Percentiles rank a stretch among this genome's conserved stretches.
Conservation (phyloP, 1,140 invertebrate species). For the Galleria mellonella region DNA sequence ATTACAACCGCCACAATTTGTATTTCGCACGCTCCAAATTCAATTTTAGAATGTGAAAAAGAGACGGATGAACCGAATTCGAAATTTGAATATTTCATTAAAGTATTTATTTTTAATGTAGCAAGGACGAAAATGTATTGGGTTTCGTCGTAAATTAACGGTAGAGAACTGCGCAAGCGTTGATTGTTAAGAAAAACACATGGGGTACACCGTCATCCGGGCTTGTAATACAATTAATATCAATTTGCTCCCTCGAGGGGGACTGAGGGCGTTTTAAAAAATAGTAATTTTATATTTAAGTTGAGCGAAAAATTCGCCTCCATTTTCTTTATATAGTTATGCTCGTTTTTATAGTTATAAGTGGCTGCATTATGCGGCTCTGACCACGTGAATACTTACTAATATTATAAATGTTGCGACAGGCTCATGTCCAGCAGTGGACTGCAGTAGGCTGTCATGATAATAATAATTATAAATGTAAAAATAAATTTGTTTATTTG, state of each 20-base stretch:
- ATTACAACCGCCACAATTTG: constrained; percentile 43
- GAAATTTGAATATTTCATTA: background rate
- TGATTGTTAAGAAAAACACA: constrained; percentile 70
- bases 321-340: no score
- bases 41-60: constrained; percentile 17
- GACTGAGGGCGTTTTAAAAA: constrained; percentile 6
- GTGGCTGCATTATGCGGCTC: no score
- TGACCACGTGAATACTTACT: no score
- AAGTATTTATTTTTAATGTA: constrained; percentile 12
- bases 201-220: constrained; percentile 40
- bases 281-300: no score
- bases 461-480: no score
- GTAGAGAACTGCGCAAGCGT: constrained; percentile 15
- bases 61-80: background rate
- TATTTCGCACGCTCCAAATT: constrained; percentile 45
- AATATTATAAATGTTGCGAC: no score
- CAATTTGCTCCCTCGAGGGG: constrained; percentile 54
- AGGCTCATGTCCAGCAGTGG: no score
- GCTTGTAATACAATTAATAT: constrained; percentile 70
- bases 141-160: constrained; percentile 3
- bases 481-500: no score
- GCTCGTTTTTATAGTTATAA: no score
- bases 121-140: constrained; percentile 14
- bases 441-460: no score
- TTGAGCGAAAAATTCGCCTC: no score